Evolutionary conservation across 2,888 invertebrate genomes (phyloP).

Genomic region (Acleris literana): DNA sequence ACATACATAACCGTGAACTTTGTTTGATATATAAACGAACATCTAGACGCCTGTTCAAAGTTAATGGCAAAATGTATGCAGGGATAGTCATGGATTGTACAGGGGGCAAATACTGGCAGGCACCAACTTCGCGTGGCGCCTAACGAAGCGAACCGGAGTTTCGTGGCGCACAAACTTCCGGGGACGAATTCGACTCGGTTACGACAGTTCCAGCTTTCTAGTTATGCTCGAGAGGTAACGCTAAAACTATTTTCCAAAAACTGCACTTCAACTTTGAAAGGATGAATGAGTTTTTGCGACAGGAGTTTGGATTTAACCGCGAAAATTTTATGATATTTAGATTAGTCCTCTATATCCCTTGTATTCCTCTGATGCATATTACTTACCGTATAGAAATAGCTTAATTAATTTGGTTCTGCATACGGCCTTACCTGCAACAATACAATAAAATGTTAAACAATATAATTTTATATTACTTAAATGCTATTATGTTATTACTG

Average conservation of each 20-base stretch:
- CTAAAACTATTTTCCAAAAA: background rate
- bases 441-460: background rate
- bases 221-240: background rate
- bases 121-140: conserved; percentile 23
- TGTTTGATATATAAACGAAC: background rate
- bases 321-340: background rate
- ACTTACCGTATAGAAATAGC: conserved; percentile 14
- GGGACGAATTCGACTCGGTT: conserved; percentile 19
- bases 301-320: background rate
- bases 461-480: too few species aligned
- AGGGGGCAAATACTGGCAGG: conserved; percentile 23
- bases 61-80: conserved; percentile 26
- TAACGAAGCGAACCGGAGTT: conserved; percentile 31
- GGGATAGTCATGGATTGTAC: conserved; percentile 17
- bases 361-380: conserved; percentile 6
- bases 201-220: conserved; percentile 11
- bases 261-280: too few species aligned
- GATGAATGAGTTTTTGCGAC: too few species aligned
- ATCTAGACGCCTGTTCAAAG: conserved; percentile 12
- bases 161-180: conserved; percentile 14
- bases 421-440: conserved; percentile 29
- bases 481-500: too few species aligned
- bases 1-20: background rate
- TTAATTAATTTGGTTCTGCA: background rate
- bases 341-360: too few species aligned